phyloP scores from a whole-genome alignment of 2,113 vertebrate genomes.

The Microtus ochrogaster region DNA sequence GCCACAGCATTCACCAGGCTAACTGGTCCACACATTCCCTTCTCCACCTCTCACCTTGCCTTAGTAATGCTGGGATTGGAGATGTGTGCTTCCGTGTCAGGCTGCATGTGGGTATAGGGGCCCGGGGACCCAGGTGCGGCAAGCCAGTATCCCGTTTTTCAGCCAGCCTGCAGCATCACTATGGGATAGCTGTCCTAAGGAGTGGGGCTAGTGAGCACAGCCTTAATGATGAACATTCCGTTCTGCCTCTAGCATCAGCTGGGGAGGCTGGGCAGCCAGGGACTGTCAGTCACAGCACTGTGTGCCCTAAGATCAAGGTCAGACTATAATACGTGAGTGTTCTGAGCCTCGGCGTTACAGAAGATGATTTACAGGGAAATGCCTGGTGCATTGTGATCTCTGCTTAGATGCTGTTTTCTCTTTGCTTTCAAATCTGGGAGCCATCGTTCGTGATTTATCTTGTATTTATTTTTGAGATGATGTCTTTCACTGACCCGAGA shows the following conservation, averaged over 20 bases:
- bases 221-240: rapidly evolving
- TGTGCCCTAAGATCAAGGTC: background rate
- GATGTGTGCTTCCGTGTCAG: background rate
- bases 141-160: background rate
- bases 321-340: rapidly evolving
- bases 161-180: background rate
- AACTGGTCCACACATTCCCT: background rate
- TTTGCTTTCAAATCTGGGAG: background rate
- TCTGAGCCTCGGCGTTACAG: background rate
- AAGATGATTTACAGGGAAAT: background rate
- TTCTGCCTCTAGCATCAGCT: background rate
- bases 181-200: background rate
- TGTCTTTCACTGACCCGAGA: background rate
- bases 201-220: background rate
- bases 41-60: background rate
- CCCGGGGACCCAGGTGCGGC: background rate
- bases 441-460: background rate
- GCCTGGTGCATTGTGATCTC: background rate
- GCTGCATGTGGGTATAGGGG: background rate
- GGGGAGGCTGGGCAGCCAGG: background rate
- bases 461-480: background rate
- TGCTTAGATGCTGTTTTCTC: background rate
- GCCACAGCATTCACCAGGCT: background rate
- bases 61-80: background rate
- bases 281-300: background rate